Conservation (phyloP, 2,113 vertebrate species). For the Colius striatus region DNA sequence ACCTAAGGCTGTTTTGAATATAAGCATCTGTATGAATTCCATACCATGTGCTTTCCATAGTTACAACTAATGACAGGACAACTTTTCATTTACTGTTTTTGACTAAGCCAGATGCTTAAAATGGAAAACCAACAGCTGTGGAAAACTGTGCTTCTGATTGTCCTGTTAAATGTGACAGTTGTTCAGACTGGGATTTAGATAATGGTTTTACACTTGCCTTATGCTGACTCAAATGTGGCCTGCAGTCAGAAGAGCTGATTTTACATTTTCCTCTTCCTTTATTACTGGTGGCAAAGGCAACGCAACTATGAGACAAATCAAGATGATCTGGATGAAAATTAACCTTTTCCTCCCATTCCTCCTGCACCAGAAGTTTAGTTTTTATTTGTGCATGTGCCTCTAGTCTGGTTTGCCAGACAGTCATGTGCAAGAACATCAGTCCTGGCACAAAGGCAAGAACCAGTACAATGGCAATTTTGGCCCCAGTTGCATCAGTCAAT, state of each 20-base stretch:
- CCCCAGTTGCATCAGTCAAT: background rate
- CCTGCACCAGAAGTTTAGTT: background rate
- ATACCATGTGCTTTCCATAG: background rate
- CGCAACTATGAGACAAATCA: background rate
- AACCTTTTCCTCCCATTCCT: background rate
- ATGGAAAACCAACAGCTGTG: background rate
- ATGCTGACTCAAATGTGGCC: background rate
- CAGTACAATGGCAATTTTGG: background rate
- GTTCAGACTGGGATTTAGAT: background rate
- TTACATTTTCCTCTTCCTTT: background rate
- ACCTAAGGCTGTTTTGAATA: background rate
- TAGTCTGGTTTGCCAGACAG: background rate
- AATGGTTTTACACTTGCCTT: background rate
- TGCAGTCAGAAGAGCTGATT: background rate
- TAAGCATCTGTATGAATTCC: background rate
- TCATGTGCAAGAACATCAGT: background rate
- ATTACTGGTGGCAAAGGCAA: background rate
- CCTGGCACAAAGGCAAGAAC: background rate
- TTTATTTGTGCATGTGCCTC: fast-evolving
- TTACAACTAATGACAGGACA: background rate
- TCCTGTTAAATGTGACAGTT: background rate
- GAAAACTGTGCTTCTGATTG: background rate
- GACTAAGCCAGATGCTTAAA: background rate
- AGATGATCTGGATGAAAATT: background rate
- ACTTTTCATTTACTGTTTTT: background rate